phyloP scores from a whole-genome alignment of 2,113 vertebrate species.

The Tamias sibiricus region DNA sequence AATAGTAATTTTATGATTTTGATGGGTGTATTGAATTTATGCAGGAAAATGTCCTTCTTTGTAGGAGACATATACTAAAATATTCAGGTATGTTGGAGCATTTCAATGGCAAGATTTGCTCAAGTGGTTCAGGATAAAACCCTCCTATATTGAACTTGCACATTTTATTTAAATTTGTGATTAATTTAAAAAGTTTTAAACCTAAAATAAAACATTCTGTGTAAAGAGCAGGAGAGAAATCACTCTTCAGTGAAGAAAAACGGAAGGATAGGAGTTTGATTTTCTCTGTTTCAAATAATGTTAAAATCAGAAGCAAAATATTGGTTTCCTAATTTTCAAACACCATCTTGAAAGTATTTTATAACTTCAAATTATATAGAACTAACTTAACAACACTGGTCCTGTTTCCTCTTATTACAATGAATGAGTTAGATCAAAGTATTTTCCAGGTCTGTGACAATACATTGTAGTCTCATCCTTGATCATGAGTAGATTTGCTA shows the following conservation, averaged over 20 bases:
- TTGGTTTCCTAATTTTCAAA: not conserved
- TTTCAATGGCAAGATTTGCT: not conserved
- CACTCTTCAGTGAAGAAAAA: not conserved
- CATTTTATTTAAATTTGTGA: not conserved
- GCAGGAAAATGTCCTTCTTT: not conserved
- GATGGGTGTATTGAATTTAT: not conserved
- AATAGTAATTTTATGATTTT: not conserved
- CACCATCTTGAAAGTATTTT: not conserved
- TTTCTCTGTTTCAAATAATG: constrained; percentile 17
- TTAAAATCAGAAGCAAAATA: constrained; percentile 10
- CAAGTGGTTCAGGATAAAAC: not conserved
- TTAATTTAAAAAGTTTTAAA: too few relatives aligned
- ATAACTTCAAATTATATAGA: not conserved
- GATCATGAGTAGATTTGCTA: not conserved
- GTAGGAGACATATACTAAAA: not conserved
- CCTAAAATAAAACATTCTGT: too few relatives aligned
- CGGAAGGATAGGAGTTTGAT: not conserved
- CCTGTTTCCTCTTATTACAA: not conserved
- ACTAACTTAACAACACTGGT: not conserved
- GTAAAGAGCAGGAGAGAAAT: not conserved
- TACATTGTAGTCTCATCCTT: not conserved
- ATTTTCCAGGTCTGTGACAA: not conserved
- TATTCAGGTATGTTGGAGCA: not conserved
- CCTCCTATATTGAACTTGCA: not conserved
- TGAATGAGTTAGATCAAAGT: not conserved